These are phyloP conservation scores for Drosophila asahinai DNA, from an alignment of 1,140 invertebrate species.

Conservation along the genomic window DNA sequence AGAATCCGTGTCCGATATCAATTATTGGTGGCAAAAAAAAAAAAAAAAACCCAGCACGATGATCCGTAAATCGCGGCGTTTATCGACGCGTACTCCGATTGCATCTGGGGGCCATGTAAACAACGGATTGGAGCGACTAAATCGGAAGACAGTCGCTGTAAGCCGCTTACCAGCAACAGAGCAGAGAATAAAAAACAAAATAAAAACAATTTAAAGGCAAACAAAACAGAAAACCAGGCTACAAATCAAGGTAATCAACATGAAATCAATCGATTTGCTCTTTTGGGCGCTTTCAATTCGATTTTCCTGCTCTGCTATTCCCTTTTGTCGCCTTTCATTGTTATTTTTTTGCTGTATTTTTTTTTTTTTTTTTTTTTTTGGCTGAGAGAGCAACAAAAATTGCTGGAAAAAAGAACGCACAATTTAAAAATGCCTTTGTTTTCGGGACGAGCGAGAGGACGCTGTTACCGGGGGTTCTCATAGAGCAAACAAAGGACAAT, in stretches of 20 bases:
- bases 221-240: slow-evolving; percentile 12
- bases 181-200: slow-evolving; percentile 2
- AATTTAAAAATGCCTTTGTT: slow-evolving; percentile 83
- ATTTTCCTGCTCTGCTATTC: slow-evolving; percentile 52
- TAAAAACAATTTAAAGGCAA: not conserved
- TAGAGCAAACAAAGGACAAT: slow-evolving; percentile 71
- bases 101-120: slow-evolving; percentile 27
- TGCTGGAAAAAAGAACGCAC: slow-evolving; percentile 52
- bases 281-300: slow-evolving; percentile 59
- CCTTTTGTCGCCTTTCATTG: slow-evolving; percentile 42
- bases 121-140: slow-evolving; percentile 31
- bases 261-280: slow-evolving; percentile 80
- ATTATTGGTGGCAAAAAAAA: not conserved
- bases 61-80: slow-evolving; percentile 37
- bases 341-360: slow-evolving; percentile 14
- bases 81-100: slow-evolving; percentile 37
- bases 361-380: slow-evolving; percentile 15
- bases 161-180: slow-evolving; percentile 40
- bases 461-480: slow-evolving; percentile 6
- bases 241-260: slow-evolving; percentile 81
- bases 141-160: slow-evolving; percentile 40
- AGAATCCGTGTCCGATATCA: slow-evolving; percentile 1
- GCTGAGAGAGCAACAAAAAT: slow-evolving; percentile 40
- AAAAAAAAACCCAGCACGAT: not conserved
- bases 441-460: slow-evolving; percentile 10